Base-by-base conservation (phyloP, 1,140 invertebrate species). In the Lerema accius region DNA sequence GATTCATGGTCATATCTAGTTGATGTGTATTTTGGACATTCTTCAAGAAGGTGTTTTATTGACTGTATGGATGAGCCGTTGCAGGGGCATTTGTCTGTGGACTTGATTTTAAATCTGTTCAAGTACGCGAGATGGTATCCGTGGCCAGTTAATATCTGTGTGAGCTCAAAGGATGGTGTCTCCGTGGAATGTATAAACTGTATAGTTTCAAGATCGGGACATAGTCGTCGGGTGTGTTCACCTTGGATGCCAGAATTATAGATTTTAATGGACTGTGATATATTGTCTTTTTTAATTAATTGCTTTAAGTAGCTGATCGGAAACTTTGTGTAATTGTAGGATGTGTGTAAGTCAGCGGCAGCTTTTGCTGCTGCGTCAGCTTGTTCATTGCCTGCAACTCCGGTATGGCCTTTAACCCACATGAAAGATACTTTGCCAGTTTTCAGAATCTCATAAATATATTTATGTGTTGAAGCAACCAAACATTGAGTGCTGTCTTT, bases 281-380 rank as follows among this genome's bases (percentile, higher is more conserved):
- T 42, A 39, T 56, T 56, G 3, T 56, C 7, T 0, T 5, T 42
- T n/a, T n/a, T n/a, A n/a, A n/a, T n/a, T n/a, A n/a, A n/a, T n/a
- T n/a, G n/a, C n/a, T n/a, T n/a, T n/a, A n/a, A n/a, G n/a, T n/a
- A n/a, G n/a, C n/a, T n/a, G n/a, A n/a, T n/a, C n/a, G n/a, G n/a
- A n/a, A n/a, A 59, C 16, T 59, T 28, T 0, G 43, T 0, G 10
- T 28, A 59, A 1, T 46, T 43, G 1, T 17, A 28, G 2, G 28
- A 32, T 32, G 7, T 9, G 7, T 59, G 55, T 0, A 14, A 32
- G 9, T 16, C 0, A 0, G 42, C 26, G 0, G 42, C 55, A 0
- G 23, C 10, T 37, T 28, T 37, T 10, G 55, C 58, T 3, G 46
- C 32, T 9, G 0, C 0, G n/a, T 50, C 58, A 0, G 58, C 59